Base-by-base conservation (phyloP, 1,140 invertebrate genomes). In the Trissolcus basalis region DNA sequence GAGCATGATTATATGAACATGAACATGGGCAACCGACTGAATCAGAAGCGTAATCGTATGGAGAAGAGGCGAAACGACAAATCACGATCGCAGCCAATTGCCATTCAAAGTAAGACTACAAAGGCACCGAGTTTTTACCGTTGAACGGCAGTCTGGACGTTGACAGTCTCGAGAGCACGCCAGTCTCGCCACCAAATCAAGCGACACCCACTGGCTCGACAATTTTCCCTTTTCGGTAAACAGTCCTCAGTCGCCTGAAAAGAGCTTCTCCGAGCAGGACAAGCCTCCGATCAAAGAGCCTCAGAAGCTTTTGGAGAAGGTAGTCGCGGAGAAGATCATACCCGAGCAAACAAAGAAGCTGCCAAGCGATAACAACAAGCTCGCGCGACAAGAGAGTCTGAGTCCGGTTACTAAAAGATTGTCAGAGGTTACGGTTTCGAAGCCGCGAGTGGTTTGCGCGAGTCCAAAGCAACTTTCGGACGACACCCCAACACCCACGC, bases 151-250 rank as follows among this genome's bases (percentile, higher is more conserved):
- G 86, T 51, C 84, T 85, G 9, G 84, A 80, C 2, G 81, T 77
- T 0, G 88, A 89, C 44, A 88, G 86, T 69, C 71, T 87, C 7
- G 83, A 80, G 0, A 87, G 84, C 4, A 90, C 88, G 4, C 87
- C 89, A 4, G 89, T 86, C 0, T 89, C 88, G 9, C 88, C 88
- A 8, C 88, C 89, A 0, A 86, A 87, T 1, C 80, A 88, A 0
- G 88, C 87, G 6, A 91, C 90, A 0, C 89, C 90, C 0, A 90
- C 89, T 0, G 89, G 90, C 45, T 90, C 90, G 0, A 90, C 91
- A 0, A 91, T 92, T 92, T 92, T 65, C 90, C 91, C 0, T 89
- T 92, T 49, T 91, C 89, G 36, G 65, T 91, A 1, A 91, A 91
- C 73, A 91, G 90, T 83, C 91, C 91, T 2, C 86, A 89, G 33